phyloP scores from a whole-genome alignment of 2,113 vertebrate genomes.

The Sterna hirundo region DNA sequence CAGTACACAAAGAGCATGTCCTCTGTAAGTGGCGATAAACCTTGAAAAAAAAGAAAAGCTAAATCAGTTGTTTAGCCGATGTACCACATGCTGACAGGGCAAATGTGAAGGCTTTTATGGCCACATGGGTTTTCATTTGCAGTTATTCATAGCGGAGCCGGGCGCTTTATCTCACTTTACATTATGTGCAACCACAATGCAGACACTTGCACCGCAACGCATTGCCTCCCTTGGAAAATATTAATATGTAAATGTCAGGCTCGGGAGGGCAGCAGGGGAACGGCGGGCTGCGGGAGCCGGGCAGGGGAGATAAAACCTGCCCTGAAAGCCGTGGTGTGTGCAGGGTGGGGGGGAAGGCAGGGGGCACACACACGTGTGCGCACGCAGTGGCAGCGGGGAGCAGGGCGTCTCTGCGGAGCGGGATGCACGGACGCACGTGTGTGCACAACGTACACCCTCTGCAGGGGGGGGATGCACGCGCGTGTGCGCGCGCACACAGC shows the following conservation, averaged over 20 bases:
- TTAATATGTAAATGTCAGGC: conserved; percentile 79
- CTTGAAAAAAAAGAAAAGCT: conserved; percentile 36
- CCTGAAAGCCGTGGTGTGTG: not conserved
- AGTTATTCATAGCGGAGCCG: conserved; percentile 69
- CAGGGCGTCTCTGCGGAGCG: accelerated
- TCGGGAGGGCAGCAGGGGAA: conserved; percentile 67
- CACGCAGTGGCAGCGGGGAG: not conserved
- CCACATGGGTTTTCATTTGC: conserved; percentile 69
- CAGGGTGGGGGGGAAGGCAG: not conserved
- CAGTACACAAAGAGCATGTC: conserved; percentile 73
- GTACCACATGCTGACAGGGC: conserved; percentile 77
- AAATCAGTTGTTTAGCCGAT: conserved; percentile 69
- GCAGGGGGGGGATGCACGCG: too few species aligned
- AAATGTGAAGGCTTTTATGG: conserved; percentile 68
- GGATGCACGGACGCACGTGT: not conserved
- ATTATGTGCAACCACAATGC: conserved; percentile 72
- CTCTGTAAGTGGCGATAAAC: conserved; percentile 78
- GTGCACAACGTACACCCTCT: too few species aligned
- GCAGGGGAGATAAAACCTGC: conserved; percentile 49
- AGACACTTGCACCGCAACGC: conserved; percentile 62
- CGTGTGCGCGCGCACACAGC: not conserved
- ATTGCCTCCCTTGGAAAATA: conserved; percentile 70
- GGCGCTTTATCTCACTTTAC: conserved; percentile 76
- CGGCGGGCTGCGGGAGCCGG: not conserved
- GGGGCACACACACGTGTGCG: not conserved